A percentile compares a stretch with the other conserved stretches of the same genome.
Evolutionary conservation across 2,888 invertebrate genomes (phyloP).

Genomic region (Heteromyza rotundicornis): DNA sequence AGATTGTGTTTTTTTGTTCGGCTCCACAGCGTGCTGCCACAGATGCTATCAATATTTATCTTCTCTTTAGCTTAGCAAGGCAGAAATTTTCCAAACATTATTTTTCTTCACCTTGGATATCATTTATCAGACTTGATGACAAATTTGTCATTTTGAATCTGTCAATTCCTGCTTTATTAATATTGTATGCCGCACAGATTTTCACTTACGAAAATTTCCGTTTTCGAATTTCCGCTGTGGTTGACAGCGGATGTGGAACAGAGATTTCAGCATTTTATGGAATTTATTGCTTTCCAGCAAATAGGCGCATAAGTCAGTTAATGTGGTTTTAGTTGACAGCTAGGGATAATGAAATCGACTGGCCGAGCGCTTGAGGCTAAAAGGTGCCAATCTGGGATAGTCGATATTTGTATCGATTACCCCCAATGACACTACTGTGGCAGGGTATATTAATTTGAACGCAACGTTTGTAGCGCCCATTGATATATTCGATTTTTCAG

Average conservation of each 20-base stretch:
- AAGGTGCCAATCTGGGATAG: neutral
- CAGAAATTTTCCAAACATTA: slow-evolving; percentile 38
- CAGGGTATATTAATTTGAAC: too few relatives aligned
- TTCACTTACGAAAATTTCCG: slow-evolving; percentile 45
- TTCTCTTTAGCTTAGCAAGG: slow-evolving; percentile 25
- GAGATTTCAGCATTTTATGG: slow-evolving; percentile 21
- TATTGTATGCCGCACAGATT: slow-evolving; percentile 44
- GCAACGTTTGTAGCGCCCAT: too few relatives aligned
- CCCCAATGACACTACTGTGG: too few relatives aligned
- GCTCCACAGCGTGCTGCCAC: slow-evolving; percentile 31
- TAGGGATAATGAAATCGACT: neutral
- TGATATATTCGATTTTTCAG: too few relatives aligned
- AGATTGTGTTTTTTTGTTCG: too few relatives aligned
- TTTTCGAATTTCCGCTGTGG: slow-evolving; percentile 10
- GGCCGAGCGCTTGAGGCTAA: neutral
- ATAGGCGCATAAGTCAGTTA: slow-evolving; percentile 40
- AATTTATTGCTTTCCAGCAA: slow-evolving; percentile 44
- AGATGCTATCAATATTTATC: slow-evolving; percentile 51
- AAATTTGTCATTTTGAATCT: slow-evolving; percentile 58
- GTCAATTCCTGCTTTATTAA: slow-evolving; percentile 57
- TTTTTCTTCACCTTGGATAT: slow-evolving; percentile 49
- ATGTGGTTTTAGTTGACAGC: slow-evolving; percentile 39
- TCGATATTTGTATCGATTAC: too few relatives aligned
- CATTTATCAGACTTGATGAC: slow-evolving; percentile 58
- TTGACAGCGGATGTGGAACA: slow-evolving; percentile 13